phyloP scores from a whole-genome alignment of 2,113 vertebrate genomes.

The Oenanthe melanoleuca region DNA sequence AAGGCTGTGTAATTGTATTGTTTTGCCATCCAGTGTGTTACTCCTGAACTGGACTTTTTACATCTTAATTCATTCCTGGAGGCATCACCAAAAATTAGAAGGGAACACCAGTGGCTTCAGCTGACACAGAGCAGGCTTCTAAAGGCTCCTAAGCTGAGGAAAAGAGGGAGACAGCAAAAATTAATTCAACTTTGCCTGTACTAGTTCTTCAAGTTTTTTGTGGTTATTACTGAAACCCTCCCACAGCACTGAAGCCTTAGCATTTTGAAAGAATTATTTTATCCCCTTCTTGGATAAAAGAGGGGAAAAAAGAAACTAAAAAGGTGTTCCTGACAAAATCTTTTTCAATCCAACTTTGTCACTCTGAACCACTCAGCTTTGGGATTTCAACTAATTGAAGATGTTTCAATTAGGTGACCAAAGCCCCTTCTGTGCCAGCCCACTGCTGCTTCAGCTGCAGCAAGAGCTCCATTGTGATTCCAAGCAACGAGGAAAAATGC shows the following conservation, averaged over 20 bases:
- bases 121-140: not conserved
- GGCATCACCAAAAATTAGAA: not conserved
- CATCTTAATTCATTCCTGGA: not conserved
- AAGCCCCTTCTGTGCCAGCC: not conserved
- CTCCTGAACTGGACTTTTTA: not conserved
- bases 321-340: not conserved
- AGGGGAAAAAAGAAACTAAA: rapidly evolving
- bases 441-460: not conserved
- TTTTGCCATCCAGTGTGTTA: not conserved
- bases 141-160: not conserved
- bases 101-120: not conserved
- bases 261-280: not conserved
- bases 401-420: not conserved
- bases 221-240: not conserved
- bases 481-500: not conserved
- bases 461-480: not conserved
- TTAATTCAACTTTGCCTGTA: not conserved
- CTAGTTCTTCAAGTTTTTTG: not conserved
- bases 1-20: not conserved
- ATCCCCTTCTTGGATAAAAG: not conserved
- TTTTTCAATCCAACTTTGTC: not conserved
- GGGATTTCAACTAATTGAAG: not conserved
- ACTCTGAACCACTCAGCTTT: not conserved
- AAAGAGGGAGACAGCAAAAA: not conserved
- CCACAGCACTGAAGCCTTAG: not conserved